Evolutionary conservation across 2,113 vertebrate genomes (phyloP), one percentile per base, ranked within the genome.

Genomic region (Phoenicopterus ruber): DNA sequence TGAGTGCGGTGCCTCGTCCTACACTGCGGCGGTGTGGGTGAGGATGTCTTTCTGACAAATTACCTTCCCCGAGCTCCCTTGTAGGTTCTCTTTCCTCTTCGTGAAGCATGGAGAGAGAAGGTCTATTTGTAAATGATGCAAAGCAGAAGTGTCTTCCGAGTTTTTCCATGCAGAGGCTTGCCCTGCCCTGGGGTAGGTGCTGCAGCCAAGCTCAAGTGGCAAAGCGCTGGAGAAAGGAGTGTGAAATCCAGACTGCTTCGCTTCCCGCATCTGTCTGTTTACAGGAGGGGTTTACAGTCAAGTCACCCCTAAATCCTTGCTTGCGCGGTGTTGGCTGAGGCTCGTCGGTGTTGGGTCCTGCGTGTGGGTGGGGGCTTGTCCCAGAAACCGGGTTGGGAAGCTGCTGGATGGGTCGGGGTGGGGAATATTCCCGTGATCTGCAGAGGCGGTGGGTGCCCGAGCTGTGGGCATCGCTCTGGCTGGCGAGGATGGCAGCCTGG

Each of bases 11-110:
- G 38, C 72, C 25, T 16, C 8, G 44, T 44, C 36, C 57, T 57
- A 3, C 7, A 0, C 40, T 7, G 29, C 40, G 9, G 36, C 2
- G 3, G 10, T 7, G 52, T 28, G 31, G 5, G 7, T 17, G 38
- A 20, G 72, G 17, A 9, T 2, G 17, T 38, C 59, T 14, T 18
- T 2, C 17, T 84, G 91, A 73, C 54, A 38, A 29, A 73, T 69
- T 19, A 25, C n/a, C 31, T 79, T 46, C 58, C 13, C 22, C 2
- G 1, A 24, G 18, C n/a, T 54, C 46, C 31, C 12, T 9, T 13
- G 3, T 5, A 38, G 26, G 5, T 3, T 6, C 32, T 32, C 14
- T 7, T 14, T 7, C 11, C 9, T 21, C 29, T 47, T 36, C 21
- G 25, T 36, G 59, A 55, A 18, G 47, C 9, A 2, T 2, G 13